Evolutionary conservation across 2,113 vertebrate species (phyloP), one percentile per base, ranked within the genome.

Genomic region (Eudyptes chrysolophus): DNA sequence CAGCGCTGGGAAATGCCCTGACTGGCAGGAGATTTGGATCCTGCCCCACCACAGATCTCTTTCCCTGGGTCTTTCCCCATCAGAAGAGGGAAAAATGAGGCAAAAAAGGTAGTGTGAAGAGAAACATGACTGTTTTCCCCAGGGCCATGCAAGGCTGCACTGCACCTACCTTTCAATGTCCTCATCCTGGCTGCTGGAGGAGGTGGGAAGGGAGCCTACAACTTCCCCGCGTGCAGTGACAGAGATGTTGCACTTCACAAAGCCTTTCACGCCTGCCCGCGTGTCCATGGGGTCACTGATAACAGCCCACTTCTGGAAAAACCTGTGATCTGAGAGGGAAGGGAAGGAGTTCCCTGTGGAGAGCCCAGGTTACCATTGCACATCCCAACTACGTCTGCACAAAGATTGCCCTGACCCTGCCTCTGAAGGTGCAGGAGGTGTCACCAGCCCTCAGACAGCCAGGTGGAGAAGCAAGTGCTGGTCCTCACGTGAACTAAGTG

Each of bases 231-330:
- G 99, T 70, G 98, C 98, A 29, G 98, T 95, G 78, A 99, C 94
- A 2, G 98, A 98, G 82, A 99, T 87, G 61, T 96, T 99, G 90
- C 99, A 99, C 97, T 99, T 99, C 76, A 99, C 99, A 48, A 99
- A 99, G 74, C 99, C 99, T 89, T 99, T 99, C 89, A 99, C 97
- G 1, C 99, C 99, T 3, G 99, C 98, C 60, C 96, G 97, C 19
- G 99, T 99, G 95, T 99, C 99, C 0, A 69, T 98, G 6, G 99
- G 99, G 92, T 99, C 99, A 9, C 98, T 99, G 87, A 99, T 98
- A 16, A 99, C 99, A 60, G 99, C 99, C 99, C 99, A 99, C 89
- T 99, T 99, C 94, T 99, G 99, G 94, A 99, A 99, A 97, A 99
- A 99, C 27, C 98, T 98, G 93, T 99, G 99, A 89, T 99, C 99